phyloP scores from a whole-genome alignment of 1,140 invertebrate species.

The Drosophila auraria region DNA sequence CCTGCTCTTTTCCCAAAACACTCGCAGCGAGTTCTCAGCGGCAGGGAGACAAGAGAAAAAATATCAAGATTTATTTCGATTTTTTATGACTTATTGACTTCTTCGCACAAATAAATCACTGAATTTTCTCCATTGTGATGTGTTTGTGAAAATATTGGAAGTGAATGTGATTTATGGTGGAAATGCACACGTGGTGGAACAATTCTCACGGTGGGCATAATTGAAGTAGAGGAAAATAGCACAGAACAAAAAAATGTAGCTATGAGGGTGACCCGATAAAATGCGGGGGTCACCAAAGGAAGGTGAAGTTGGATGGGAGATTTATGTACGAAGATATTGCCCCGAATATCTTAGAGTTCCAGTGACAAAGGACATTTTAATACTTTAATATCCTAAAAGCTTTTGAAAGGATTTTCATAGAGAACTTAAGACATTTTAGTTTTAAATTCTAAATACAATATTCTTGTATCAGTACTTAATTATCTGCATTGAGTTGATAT shows the following conservation, averaged over 20 bases:
- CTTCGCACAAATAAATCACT: slow-evolving; percentile 78
- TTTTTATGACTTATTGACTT: slow-evolving; percentile 82
- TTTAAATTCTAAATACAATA: too few species aligned
- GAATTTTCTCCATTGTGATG: slow-evolving; percentile 74
- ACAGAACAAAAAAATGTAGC: slow-evolving; percentile 5
- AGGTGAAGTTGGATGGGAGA: neutral
- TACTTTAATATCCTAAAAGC: too few species aligned
- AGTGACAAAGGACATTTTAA: neutral
- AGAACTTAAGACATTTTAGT: too few species aligned
- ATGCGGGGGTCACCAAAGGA: neutral
- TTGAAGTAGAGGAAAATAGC: slow-evolving; percentile 23
- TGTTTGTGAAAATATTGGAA: slow-evolving; percentile 80
- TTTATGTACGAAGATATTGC: neutral
- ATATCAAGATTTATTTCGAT: slow-evolving; percentile 69
- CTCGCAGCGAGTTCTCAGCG: slow-evolving; percentile 18
- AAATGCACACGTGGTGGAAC: slow-evolving; percentile 41
- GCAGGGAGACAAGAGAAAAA: slow-evolving; percentile 15
- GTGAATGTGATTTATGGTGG: slow-evolving; percentile 71
- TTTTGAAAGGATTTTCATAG: too few species aligned
- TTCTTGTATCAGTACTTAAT: too few species aligned
- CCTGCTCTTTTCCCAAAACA: slow-evolving; percentile 11
- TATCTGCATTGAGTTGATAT: too few species aligned
- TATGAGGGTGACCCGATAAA: slow-evolving; percentile 19
- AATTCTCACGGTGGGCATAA: slow-evolving; percentile 48
- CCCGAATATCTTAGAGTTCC: neutral